Evolutionary conservation across 2,888 invertebrate species (phyloP).

Genomic region (Galeopsomyia nigrocyanea): DNA sequence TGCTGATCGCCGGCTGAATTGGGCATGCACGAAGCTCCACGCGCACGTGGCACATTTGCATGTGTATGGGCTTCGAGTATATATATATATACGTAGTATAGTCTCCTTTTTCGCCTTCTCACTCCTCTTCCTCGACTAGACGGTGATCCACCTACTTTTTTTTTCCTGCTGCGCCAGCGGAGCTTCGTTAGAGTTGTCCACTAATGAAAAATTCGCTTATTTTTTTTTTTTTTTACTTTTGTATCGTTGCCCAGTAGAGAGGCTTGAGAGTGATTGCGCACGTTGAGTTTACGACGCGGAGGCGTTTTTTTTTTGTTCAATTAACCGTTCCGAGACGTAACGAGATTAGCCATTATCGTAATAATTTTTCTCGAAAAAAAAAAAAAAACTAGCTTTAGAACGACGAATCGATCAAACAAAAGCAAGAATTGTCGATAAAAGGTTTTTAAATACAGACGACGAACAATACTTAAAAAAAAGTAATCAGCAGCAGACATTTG

Average conservation of each 20-base stretch:
- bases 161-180: not conserved
- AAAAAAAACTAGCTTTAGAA: too few species aligned
- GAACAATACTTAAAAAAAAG: too few species aligned
- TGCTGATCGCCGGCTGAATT: too few species aligned
- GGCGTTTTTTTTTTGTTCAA: not conserved
- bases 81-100: not conserved
- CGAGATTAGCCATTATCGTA: too few species aligned
- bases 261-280: not conserved
- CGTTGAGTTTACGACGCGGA: not conserved
- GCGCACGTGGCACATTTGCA: not conserved
- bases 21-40: too few species aligned
- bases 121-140: not conserved
- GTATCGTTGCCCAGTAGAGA: too few species aligned
- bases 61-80: constrained; percentile 2
- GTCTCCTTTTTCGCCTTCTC: not conserved
- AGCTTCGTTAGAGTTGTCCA: constrained; percentile 18
- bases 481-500: too few species aligned
- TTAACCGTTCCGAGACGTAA: not conserved
- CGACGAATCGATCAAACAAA: too few species aligned
- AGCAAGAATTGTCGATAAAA: too few species aligned
- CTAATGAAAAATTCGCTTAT: constrained; percentile 28
- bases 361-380: too few species aligned
- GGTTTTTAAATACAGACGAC: too few species aligned
- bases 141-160: constrained; percentile 12
- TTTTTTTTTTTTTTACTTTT: too few species aligned